phyloP scores from a whole-genome alignment of 2,888 invertebrate species.

The Zaprionus obscuricornis region DNA sequence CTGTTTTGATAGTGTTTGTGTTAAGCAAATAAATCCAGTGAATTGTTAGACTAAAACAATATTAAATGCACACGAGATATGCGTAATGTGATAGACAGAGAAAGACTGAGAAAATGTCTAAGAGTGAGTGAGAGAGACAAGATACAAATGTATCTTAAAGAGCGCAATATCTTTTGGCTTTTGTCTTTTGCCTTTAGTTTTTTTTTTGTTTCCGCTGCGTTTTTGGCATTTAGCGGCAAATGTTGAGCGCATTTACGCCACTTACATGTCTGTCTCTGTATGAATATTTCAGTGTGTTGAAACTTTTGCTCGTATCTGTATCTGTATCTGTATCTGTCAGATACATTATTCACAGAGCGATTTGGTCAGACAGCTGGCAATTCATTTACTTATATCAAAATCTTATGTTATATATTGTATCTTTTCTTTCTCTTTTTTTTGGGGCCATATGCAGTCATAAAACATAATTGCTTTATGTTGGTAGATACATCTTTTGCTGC shows the following conservation, averaged over 20 bases:
- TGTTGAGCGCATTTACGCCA: slow-evolving; percentile 34
- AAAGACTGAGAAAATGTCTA: no score
- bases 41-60: no score
- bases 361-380: slow-evolving; percentile 43
- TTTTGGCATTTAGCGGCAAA: slow-evolving; percentile 34
- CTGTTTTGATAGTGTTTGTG: no score
- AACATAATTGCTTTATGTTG: slow-evolving; percentile 46
- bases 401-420: neutral
- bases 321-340: slow-evolving; percentile 32
- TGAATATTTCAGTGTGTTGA: slow-evolving; percentile 48
- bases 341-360: slow-evolving; percentile 60
- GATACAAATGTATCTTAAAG: slow-evolving; percentile 40
- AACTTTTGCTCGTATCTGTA: slow-evolving; percentile 18
- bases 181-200: neutral
- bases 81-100: no score
- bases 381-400: slow-evolving; percentile 45
- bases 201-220: no score
- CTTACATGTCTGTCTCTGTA: slow-evolving; percentile 42
- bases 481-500: slow-evolving; percentile 30
- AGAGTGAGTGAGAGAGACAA: no score
- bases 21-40: slow-evolving; percentile 22
- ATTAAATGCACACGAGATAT: slow-evolving; percentile 16
- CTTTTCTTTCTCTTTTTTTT: slow-evolving; percentile 13
- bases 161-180: slow-evolving; percentile 12
- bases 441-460: slow-evolving; percentile 42